Evolutionary conservation across 2,888 invertebrate genomes (phyloP), one percentile per base, ranked within the genome.

Genomic region (Euplexia lucipara): DNA sequence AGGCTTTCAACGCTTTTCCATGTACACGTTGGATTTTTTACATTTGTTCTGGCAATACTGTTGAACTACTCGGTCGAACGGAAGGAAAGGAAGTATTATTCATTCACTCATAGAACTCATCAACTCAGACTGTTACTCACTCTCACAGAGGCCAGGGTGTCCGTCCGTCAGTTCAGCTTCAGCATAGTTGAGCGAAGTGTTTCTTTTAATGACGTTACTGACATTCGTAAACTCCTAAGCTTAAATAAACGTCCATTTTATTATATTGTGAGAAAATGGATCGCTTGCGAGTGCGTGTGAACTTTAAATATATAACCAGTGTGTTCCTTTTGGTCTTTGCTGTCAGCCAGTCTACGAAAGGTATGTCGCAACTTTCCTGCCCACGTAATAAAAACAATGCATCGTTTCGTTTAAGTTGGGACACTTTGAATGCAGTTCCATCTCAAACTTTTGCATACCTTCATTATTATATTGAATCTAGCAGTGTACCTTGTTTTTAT

Each of bases 241-340:
- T 78, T 79, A 70, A 71, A 54, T 75, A 71, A 63, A 74, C 72
- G 69, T 78, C 67, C 68, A 82, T 73, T 67, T 78, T 70, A 79
- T 37, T 74, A 49, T 45, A 68, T 80, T 79, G 65, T 77, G 71
- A 70, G 75, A 87, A 83, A 83, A 91, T 90, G 91, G 83, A 85
- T 84, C 83, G 79, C 64, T 75, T 82, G 47, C 72, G 78, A 81
- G 80, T 87, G 83, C 84, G 81, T 75, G 86, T 86, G 78, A 84
- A 83, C 75, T 82, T 81, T 61, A 85, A 82, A 80, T 73, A 75
- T 60, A 44, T 83, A 57, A 67, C 70, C 32, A 73, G 70, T 84
- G 76, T 81, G 41, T 80, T 84, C 47, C 61, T 88, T 58, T 64
- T 88, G 69, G 68, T 84, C 64, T 64, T 85, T 64, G 79, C 79